These are phyloP conservation scores for Alentia gelatinosa DNA, from an alignment of 2,888 invertebrate species.

Conservation along the genomic window DNA sequence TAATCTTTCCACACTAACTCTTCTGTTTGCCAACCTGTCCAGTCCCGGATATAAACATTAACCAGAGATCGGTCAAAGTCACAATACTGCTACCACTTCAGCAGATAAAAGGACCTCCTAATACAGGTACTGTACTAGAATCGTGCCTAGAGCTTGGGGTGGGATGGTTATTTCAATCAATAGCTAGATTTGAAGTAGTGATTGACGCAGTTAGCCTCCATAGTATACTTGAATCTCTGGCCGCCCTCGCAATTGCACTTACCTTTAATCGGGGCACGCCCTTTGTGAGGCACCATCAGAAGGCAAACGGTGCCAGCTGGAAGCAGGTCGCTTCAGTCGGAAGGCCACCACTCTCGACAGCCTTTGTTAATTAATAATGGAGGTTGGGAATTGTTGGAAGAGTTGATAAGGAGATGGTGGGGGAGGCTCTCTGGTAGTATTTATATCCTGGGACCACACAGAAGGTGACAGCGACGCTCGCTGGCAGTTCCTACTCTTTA, in stretches of 20 bases:
- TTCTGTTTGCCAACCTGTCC: not conserved
- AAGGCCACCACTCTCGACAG: not conserved
- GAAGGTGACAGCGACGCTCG: not conserved
- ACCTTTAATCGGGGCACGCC: not conserved
- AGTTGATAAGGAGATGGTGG: not conserved
- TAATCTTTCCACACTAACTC: constrained; percentile 13
- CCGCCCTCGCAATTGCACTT: no score
- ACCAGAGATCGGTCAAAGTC: not conserved
- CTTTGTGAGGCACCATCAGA: not conserved
- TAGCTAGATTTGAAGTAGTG: not conserved
- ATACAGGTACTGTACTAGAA: no score
- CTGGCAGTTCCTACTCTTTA: not conserved
- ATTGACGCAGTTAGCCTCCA: not conserved
- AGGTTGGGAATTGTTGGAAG: not conserved
- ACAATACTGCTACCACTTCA: not conserved
- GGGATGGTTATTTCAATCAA: no score
- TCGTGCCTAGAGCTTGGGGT: no score
- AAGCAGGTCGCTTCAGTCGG: not conserved
- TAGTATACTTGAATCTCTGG: not conserved
- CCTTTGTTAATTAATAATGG: not conserved
- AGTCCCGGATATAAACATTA: not conserved
- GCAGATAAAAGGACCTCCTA: no score
- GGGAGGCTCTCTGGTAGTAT: not conserved
- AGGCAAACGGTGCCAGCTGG: not conserved
- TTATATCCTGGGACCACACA: not conserved